Conservation (phyloP, 2,888 invertebrate species). For the Beris morrisii region DNA sequence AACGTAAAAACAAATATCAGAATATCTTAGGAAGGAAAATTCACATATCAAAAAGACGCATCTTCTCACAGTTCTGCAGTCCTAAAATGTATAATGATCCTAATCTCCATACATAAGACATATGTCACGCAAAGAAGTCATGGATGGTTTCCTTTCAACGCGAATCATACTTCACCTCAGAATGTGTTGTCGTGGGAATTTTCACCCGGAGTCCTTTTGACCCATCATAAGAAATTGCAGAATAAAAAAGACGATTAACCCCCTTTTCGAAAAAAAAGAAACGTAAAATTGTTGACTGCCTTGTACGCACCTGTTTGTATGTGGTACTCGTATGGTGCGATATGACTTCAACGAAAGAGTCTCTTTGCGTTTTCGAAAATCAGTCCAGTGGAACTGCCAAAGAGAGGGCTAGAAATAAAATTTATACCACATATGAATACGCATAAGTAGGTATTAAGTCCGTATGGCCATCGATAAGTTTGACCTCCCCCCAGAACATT, state of each 20-base stretch:
- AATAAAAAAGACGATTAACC: constrained; percentile 18
- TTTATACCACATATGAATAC: too few relatives aligned
- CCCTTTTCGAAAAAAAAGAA: constrained; percentile 10
- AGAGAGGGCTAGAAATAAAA: too few relatives aligned
- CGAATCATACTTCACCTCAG: constrained; percentile 1
- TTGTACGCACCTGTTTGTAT: constrained; percentile 33
- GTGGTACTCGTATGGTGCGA: constrained; percentile 34
- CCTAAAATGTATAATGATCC: too few relatives aligned
- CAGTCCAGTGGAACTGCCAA: constrained; percentile 37
- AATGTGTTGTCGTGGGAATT: too few relatives aligned
- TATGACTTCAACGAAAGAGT: constrained; percentile 35
- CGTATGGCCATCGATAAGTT: not conserved
- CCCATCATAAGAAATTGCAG: too few relatives aligned
- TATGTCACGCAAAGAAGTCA: constrained; percentile 17
- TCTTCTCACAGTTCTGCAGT: too few relatives aligned
- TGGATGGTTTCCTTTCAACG: constrained; percentile 3
- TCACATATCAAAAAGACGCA: too few relatives aligned
- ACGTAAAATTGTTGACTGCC: constrained; percentile 18
- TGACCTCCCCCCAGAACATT: not conserved
- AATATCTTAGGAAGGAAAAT: too few relatives aligned
- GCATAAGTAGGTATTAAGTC: not conserved
- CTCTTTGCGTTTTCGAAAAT: constrained; percentile 32
- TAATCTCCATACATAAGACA: not conserved
- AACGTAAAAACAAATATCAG: too few relatives aligned
- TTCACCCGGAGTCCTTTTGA: too few relatives aligned